These are phyloP conservation scores for Mus minutoides DNA, from an alignment of 2,797 vertebrate species.

Conservation along the genomic window DNA sequence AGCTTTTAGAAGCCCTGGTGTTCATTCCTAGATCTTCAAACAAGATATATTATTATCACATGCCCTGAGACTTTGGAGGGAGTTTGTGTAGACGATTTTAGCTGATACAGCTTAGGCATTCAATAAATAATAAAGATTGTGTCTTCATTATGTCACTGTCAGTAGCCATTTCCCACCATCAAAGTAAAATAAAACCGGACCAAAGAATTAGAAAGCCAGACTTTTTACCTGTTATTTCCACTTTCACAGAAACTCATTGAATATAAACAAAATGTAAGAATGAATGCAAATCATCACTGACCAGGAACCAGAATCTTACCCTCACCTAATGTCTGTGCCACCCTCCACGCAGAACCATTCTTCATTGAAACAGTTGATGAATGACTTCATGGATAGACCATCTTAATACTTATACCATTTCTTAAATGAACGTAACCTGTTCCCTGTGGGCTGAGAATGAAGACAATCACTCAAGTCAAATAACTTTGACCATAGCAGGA, in stretches of 20 bases:
- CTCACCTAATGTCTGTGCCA: no score
- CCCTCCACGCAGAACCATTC: no score
- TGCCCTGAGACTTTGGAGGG: not conserved
- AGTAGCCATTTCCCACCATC: not conserved
- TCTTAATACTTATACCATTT: no score
- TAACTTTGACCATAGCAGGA: no score
- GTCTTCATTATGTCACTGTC: not conserved
- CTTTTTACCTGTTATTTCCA: not conserved
- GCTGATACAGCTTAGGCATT: not conserved
- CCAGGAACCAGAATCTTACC: no score
- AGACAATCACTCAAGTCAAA: no score
- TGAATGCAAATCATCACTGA: no score
- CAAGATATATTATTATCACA: not conserved
- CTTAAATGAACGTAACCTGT: no score
- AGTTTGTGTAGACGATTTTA: not conserved
- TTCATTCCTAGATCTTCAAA: not conserved
- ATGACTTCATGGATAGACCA: no score
- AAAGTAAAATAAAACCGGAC: not conserved
- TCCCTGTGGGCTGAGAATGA: no score
- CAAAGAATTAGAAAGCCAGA: conserved; percentile 14
- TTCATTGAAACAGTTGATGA: no score
- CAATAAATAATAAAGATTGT: not conserved
- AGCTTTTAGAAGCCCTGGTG: not conserved
- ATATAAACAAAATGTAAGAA: not conserved
- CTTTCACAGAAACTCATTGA: not conserved